Base-by-base conservation (phyloP, 2,888 invertebrate genomes). In the Acanthopleura granulata region DNA sequence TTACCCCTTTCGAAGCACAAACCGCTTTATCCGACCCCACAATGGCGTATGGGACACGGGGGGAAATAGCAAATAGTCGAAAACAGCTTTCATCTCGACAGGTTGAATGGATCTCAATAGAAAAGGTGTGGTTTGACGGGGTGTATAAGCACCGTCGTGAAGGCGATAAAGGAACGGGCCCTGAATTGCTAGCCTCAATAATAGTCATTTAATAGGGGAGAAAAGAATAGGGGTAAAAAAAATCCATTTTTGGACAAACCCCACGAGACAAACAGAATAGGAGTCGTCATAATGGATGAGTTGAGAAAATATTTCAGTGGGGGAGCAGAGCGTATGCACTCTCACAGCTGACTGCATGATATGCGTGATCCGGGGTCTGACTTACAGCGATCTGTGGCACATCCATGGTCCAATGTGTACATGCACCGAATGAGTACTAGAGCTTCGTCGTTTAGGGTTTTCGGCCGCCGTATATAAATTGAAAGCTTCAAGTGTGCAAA, bases 171-270 rank as follows among this genome's bases (percentile, higher is more conserved):
- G 66, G 40, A 66, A 66, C 22, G 18, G 4, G 27, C 25, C 14
- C 66, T 66, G 15, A 22, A 66, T 66, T 25, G 66, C 66, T 27
- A 9, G 25, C 66, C 22, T 22, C 6, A 27, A 27, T 66, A 66
- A 66, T 66, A 66, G 66, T 16, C 16, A 25, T 27, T 27, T 66
- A 66, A 66, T 66, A 66, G 29, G 16, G 22, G 66, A n/a, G 29
- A 66, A 40, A 40, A 66, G 66, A 66, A 66, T 66, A 27, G 27
- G 29, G 66, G 22, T 18, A n/a, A n/a, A n/a, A 40, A 40, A 57
- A 66, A 66, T 27, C 22, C 29, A 66, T 66, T n/a, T n/a, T 66
- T 66, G 22, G 66, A 66, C 66, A 66, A 66, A 27, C 66, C 66
- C 66, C 66, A 22, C 22, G 29, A 27, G 66, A 57, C 57, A 57